Evolutionary conservation across 2,113 vertebrate genomes (phyloP), one percentile per base, ranked within the genome.

Genomic region (Anas platyrhynchos): DNA sequence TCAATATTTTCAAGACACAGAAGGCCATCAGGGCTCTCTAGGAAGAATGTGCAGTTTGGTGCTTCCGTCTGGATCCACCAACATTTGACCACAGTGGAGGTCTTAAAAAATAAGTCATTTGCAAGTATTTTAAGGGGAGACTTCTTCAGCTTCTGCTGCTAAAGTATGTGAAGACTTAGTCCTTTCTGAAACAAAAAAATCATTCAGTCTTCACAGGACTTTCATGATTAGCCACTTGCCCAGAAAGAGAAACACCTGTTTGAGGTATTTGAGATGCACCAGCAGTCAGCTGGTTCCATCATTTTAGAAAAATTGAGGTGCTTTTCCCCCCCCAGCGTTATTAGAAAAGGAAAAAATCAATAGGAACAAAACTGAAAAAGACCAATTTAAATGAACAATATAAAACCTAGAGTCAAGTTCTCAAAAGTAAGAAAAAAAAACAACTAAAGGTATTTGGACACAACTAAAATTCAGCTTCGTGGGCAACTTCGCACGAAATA

Each of bases 251-350:
- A 78, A 73, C 67, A 43, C 9, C 34, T 87, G 16, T 6, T 11
- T 79, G 56, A 36, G 65, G 34, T 26, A 56, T 32, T 91, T 69
- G 66, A 79, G 76, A 94, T 8, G 25, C 62, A 72, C 23, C 43
- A 59, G 16, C 6, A 8, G 67, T 23, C 65, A 52, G 58, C 0
- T 88, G 59, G 36, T 65, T 75, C n/a, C 25, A 29, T 14, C 38
- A 52, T 21, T 95, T 89, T 43, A 68, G 32, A 63, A 87, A 82
- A 62, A 65, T 0, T 4, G 2, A 32, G 11, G 27, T 50, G 27
- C 0, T 0, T 0, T 15, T 2, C 72, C 67, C 44, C 38, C 5
- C 8, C 26, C 20, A 43, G 27, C 34, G 86, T 88, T 65, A 44
- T 80, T 79, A 76, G 7, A 72, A 55, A 61, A 66, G 22, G 29